These are phyloP conservation scores for Dufourea novaeangliae DNA, from an alignment of 1,140 invertebrate genomes.

Conservation along the genomic window DNA sequence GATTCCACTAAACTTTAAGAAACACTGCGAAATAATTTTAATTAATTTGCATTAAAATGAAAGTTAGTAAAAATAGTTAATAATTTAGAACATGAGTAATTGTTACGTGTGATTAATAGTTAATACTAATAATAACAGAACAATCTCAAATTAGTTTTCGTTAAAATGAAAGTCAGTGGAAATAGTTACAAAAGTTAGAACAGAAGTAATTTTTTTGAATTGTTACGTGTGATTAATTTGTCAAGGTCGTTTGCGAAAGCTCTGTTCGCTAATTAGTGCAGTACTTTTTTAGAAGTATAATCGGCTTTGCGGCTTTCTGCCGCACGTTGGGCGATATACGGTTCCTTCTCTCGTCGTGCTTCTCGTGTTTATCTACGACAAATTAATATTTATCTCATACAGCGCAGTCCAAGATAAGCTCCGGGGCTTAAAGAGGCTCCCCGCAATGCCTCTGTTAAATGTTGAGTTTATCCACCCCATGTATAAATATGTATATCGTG, in stretches of 20 bases:
- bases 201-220: background rate
- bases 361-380: background rate
- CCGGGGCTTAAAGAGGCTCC: background rate
- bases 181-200: background rate
- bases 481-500: too few species aligned
- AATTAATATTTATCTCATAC: slow-evolving; percentile 1
- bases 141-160: too few species aligned
- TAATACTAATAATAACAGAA: too few species aligned
- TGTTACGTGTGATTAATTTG: background rate
- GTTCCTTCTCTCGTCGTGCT: background rate
- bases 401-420: background rate
- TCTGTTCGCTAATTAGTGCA: background rate
- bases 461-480: background rate
- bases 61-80: too few species aligned
- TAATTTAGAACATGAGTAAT: too few species aligned
- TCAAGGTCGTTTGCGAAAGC: background rate
- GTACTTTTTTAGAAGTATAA: background rate
- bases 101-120: too few species aligned
- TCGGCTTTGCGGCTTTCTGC: background rate
- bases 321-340: background rate
- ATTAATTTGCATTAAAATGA: too few species aligned
- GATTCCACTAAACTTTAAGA: too few species aligned
- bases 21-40: too few species aligned
- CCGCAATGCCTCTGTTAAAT: slow-evolving; percentile 2
- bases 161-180: too few species aligned